Conservation (phyloP, 1,140 invertebrate genomes). For the Aphaenogaster floridana region DNA sequence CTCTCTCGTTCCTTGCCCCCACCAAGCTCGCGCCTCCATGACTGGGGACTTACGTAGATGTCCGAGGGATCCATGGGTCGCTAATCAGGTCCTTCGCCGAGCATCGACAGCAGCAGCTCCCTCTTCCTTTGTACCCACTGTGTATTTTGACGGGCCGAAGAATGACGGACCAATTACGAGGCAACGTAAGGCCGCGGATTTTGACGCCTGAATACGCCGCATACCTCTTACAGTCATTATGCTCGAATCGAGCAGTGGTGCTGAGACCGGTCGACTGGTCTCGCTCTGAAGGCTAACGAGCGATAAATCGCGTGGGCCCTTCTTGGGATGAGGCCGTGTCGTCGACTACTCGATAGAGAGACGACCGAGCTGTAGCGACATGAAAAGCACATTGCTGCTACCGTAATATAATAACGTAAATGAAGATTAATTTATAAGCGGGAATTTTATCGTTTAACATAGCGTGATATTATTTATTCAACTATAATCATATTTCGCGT, state of each 20-base stretch:
- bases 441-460: conserved; percentile 36
- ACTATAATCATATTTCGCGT: neutral
- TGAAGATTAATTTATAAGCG: conserved; percentile 52
- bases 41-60: conserved; percentile 54
- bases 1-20: neutral
- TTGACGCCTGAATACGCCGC: conserved; percentile 58
- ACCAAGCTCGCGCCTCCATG: conserved; percentile 26
- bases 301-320: conserved; percentile 71
- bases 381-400: conserved; percentile 59
- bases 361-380: conserved; percentile 58
- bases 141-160: conserved; percentile 77
- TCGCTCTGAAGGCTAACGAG: conserved; percentile 65
- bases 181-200: conserved; percentile 62
- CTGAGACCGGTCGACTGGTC: neutral
- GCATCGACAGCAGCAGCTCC: conserved; percentile 54
- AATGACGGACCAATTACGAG: conserved; percentile 78
- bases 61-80: conserved; percentile 68
- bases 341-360: conserved; percentile 55
- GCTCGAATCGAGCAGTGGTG: conserved; percentile 20
- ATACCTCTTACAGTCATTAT: conserved; percentile 72
- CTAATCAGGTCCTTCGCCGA: conserved; percentile 72
- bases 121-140: conserved; percentile 36
- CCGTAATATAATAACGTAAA: conserved; percentile 60
- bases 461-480: conserved; percentile 44
- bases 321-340: conserved; percentile 41